Evolutionary conservation across 2,888 invertebrate genomes (phyloP), one percentile per base, ranked within the genome.

Genomic region (Eulithis testata): DNA sequence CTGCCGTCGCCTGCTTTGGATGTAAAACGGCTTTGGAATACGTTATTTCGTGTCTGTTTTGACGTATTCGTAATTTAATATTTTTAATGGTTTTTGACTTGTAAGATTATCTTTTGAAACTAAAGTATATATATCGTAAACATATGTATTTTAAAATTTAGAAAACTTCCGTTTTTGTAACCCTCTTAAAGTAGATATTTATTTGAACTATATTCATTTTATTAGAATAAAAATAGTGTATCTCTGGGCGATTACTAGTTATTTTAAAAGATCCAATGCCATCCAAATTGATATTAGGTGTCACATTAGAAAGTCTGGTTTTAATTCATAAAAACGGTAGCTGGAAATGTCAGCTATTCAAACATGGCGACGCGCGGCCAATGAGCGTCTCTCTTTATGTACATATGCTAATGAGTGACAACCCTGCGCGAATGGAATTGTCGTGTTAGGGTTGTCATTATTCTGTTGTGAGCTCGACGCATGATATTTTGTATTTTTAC

Each of bases 391-490:
- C 80, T 77, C 84, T 85, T 86, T 90, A 87, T 90, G 88, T 91
- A 86, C 90, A 83, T 90, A 91, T 91, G 91, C 82, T 91, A 92
- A 92, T 91, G 88, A 90, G 88, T 87, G 90, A 86, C 90, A 90
- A 80, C 84, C 85, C 88, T 87, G 77, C 72, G 82, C 83, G 87
- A 91, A 92, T 92, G 92, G 92, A 87, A 90, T 91, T 90, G 89
- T 91, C 91, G 83, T 92, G 92, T 92, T 83, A 88, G 91, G 86
- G 87, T 76, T 88, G 88, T 84, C 90, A 88, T 82, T 86, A 84
- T 80, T 81, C 80, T 69, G 79, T 76, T 80, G 82, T 81, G 40
- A 60, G 83, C 83, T 81, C 80, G 77, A 72, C 70, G 75, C 77
- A 77, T 73, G 77, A 68, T 78, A 80, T 86, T 85, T 83, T 86